Percentiles rank a stretch among this genome's conserved stretches.
Evolutionary conservation across 2,888 invertebrate genomes (phyloP).

Genomic region (Agapetus fuscipes): DNA sequence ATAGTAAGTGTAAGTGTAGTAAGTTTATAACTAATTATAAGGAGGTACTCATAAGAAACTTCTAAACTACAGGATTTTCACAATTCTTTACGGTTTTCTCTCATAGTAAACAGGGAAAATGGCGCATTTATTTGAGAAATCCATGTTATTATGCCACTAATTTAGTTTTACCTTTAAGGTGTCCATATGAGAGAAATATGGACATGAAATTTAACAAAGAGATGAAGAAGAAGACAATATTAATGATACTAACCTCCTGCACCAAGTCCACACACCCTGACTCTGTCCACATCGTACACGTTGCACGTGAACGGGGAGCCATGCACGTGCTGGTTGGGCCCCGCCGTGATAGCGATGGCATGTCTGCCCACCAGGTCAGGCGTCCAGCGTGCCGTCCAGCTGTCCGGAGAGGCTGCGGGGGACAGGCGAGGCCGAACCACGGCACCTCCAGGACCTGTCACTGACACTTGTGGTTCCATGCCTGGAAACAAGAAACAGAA

Average conservation of each 20-base stretch:
- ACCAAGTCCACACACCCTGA: slow-evolving; percentile 57
- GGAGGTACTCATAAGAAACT: too few species aligned
- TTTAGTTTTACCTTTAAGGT: too few species aligned
- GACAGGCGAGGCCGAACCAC: slow-evolving; percentile 65
- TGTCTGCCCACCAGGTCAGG: slow-evolving; percentile 85
- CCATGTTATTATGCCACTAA: too few species aligned
- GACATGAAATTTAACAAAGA: too few species aligned
- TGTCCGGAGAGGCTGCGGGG: slow-evolving; percentile 49
- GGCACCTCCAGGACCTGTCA: slow-evolving; percentile 77
- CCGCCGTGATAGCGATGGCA: slow-evolving; percentile 70
- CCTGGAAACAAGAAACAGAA: slow-evolving; percentile 28
- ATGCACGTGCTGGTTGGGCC: slow-evolving; percentile 60
- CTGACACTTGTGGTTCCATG: slow-evolving; percentile 59
- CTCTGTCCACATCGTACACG: slow-evolving; percentile 84
- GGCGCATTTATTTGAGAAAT: too few species aligned
- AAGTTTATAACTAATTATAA: too few species aligned
- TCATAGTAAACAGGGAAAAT: too few species aligned
- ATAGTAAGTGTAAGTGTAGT: too few species aligned
- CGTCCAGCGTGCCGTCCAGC: slow-evolving; percentile 69
- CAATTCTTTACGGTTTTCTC: too few species aligned
- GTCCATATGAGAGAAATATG: too few species aligned
- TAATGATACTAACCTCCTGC: slow-evolving; percentile 35
- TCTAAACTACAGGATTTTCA: too few species aligned
- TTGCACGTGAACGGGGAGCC: slow-evolving; percentile 93
- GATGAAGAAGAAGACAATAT: too few species aligned